These are phyloP conservation scores for Gavia stellata DNA, from an alignment of 2,113 vertebrate species.

Conservation along the genomic window DNA sequence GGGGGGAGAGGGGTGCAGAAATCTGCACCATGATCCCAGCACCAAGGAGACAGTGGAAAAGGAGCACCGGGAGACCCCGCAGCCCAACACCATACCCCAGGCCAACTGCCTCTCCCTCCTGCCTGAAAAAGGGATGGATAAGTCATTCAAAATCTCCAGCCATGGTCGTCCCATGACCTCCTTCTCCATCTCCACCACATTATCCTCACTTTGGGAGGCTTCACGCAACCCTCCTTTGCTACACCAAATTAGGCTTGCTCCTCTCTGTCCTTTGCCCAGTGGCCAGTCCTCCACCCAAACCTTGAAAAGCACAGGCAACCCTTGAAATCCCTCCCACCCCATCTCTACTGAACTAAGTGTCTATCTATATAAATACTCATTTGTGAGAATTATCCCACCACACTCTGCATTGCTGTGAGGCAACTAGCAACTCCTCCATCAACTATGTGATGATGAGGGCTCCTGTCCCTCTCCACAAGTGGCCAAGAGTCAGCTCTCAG, in stretches of 20 bases:
- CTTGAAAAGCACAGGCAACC: background rate
- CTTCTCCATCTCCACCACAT: background rate
- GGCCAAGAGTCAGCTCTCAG: background rate
- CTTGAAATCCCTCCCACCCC: background rate
- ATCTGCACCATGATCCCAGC: background rate
- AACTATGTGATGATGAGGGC: accelerated
- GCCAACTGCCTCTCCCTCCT: background rate
- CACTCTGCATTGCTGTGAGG: background rate
- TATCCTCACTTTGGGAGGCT: background rate
- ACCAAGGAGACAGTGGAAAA: accelerated
- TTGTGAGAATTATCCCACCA: background rate
- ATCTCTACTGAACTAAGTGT: accelerated
- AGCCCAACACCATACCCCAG: background rate
- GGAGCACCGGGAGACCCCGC: accelerated
- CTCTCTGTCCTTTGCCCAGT: background rate
- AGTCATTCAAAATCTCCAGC: background rate
- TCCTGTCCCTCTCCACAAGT: background rate
- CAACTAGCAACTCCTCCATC: background rate
- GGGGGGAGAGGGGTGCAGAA: background rate
- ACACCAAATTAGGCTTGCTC: background rate
- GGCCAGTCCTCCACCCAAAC: background rate
- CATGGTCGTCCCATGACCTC: accelerated
- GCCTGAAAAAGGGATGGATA: background rate
- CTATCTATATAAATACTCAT: accelerated
- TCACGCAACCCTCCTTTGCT: background rate